Percentiles rank a stretch among this genome's conserved stretches.
Conservation (phyloP, 1,140 invertebrate genomes). For the Lucilia cuprina region DNA sequence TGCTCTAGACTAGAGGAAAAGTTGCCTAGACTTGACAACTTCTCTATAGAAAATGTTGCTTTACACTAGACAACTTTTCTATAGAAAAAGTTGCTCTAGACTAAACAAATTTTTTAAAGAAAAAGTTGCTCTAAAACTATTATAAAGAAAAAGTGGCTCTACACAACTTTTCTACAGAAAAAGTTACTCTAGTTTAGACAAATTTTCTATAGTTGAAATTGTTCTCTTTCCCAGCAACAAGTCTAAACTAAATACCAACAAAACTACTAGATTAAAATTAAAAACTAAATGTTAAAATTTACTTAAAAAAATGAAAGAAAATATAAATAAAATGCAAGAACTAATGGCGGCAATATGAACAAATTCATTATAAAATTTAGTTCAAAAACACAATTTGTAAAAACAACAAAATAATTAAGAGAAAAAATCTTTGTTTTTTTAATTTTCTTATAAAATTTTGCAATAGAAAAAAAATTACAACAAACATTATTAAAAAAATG, state of each 20-base stretch:
- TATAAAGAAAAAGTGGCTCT: too few species aligned
- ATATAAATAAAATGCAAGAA: background rate
- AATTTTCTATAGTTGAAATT: too few species aligned
- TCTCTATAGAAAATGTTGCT: too few species aligned
- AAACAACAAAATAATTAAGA: background rate
- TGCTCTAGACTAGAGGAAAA: too few species aligned
- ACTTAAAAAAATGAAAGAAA: background rate
- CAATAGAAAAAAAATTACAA: background rate
- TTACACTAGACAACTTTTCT: too few species aligned
- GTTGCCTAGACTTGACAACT: too few species aligned
- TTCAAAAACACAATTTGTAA: background rate
- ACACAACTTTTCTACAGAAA: too few species aligned
- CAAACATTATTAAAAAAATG: background rate
- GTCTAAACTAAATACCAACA: background rate
- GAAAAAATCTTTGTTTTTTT: background rate
- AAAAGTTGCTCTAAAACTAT: too few species aligned
- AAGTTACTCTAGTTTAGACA: too few species aligned
- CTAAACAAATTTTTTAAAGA: too few species aligned
- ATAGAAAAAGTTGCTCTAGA: too few species aligned
- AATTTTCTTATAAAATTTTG: background rate
- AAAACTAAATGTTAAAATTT: background rate
- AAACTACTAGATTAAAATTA: background rate
- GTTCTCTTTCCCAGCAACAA: background rate
- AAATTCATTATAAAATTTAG: background rate
- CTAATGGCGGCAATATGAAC: constrained; percentile 4